These are phyloP conservation scores for Seriola dumerili DNA, from an alignment of 2,113 vertebrate genomes.

Conservation along the genomic window DNA sequence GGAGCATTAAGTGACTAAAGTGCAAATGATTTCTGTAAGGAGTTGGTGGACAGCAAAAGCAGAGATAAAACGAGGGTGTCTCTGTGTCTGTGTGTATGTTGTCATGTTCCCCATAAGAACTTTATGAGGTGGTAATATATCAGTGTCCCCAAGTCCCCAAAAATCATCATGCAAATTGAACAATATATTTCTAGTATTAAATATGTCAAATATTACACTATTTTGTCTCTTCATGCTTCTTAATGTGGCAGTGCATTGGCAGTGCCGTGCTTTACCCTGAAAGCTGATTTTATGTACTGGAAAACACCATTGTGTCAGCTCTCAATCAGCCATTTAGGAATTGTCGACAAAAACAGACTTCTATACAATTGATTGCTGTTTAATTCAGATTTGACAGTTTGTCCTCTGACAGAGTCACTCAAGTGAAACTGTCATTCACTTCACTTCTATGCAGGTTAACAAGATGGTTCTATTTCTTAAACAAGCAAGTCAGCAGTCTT, in stretches of 20 bases:
- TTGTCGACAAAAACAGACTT: background rate
- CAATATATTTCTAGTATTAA: background rate
- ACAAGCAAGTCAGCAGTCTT: constrained; percentile 74
- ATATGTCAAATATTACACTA: background rate
- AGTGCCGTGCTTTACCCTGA: background rate
- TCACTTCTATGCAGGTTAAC: constrained; percentile 64
- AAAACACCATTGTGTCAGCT: background rate
- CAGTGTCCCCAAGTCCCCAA: background rate
- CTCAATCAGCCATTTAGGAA: background rate
- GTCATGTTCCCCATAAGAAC: background rate
- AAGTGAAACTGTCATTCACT: constrained; percentile 60
- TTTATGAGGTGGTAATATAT: background rate
- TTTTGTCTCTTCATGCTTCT: background rate
- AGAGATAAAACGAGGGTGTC: background rate
- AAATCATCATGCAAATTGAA: background rate
- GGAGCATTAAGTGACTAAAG: background rate
- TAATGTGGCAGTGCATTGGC: background rate
- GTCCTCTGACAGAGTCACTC: constrained; percentile 50
- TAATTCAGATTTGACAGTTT: constrained; percentile 41
- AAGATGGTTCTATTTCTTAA: constrained; percentile 69
- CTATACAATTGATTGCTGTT: constrained; percentile 9
- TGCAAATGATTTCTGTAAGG: background rate
- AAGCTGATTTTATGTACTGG: background rate
- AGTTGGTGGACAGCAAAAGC: background rate
- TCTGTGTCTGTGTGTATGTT: background rate